These are phyloP conservation scores for Euzophera pinguis DNA, from an alignment of 2,888 invertebrate species.

Conservation along the genomic window DNA sequence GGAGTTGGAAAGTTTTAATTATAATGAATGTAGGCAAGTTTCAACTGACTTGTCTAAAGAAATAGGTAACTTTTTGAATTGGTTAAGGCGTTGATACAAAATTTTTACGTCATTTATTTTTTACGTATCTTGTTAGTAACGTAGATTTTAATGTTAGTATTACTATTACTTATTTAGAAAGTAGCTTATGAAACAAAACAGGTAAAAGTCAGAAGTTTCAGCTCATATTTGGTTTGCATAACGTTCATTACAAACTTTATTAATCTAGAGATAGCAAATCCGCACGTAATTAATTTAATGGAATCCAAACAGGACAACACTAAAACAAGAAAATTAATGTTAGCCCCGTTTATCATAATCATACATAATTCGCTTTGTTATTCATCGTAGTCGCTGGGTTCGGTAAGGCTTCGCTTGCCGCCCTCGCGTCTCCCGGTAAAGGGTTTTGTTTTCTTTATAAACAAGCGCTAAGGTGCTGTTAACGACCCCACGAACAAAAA, in stretches of 20 bases:
- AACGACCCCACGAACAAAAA: conserved; percentile 78
- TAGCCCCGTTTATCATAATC: conserved; percentile 16
- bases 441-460: conserved; percentile 78
- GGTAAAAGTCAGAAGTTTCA: too few species aligned
- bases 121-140: too few species aligned
- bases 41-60: not conserved
- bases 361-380: conserved; percentile 41
- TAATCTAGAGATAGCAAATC: not conserved
- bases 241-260: not conserved
- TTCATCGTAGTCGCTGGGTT: conserved; percentile 35
- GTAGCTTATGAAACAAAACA: too few species aligned
- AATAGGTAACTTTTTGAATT: conserved; percentile 9
- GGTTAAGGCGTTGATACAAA: not conserved
- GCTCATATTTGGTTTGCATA: too few species aligned
- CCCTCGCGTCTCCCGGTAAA: conserved; percentile 42
- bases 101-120: too few species aligned
- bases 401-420: conserved; percentile 45
- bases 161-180: too few species aligned
- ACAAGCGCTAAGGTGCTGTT: conserved; percentile 75
- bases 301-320: conserved; percentile 7
- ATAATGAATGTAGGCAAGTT: conserved; percentile 10
- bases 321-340: conserved; percentile 12
- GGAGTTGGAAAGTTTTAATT: conserved; percentile 19
- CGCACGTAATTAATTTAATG: conserved; percentile 3
- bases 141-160: too few species aligned